Percentiles rank a stretch among this genome's conserved stretches.
Evolutionary conservation across 2,888 invertebrate species (phyloP).

Genomic region (Calameuta pallipes): DNA sequence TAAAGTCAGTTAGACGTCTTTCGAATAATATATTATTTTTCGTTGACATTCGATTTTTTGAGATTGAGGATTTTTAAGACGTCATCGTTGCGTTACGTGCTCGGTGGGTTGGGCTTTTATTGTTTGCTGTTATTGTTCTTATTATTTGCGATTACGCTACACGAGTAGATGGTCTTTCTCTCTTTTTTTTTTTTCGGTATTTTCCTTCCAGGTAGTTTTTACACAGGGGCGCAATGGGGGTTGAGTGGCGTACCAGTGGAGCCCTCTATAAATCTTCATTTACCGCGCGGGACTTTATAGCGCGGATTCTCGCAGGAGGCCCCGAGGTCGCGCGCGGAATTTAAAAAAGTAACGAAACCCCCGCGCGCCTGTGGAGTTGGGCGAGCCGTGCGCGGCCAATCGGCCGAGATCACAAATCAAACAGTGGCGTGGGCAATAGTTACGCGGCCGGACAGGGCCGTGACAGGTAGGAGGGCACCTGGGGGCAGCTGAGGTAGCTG

Average conservation of each 20-base stretch:
- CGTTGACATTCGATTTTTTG: too few species aligned
- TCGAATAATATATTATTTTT: too few species aligned
- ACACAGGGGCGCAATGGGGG: too few species aligned
- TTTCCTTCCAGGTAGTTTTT: too few species aligned
- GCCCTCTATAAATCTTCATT: slow-evolving; percentile 57
- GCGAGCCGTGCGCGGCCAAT: slow-evolving; percentile 22
- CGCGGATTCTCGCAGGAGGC: slow-evolving; percentile 12
- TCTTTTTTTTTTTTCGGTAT: too few species aligned
- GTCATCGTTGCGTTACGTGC: too few species aligned
- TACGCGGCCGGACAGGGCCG: slow-evolving; percentile 43
- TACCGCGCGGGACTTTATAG: slow-evolving; percentile 32
- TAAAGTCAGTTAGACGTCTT: too few species aligned
- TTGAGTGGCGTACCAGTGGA: not conserved
- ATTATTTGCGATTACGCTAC: too few species aligned
- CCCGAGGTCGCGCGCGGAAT: slow-evolving; percentile 39
- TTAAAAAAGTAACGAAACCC: slow-evolving; percentile 43
- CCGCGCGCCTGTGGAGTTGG: slow-evolving; percentile 7
- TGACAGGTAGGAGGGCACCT: slow-evolving; percentile 50
- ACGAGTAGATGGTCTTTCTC: too few species aligned
- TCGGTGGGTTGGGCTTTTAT: too few species aligned
- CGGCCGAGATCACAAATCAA: slow-evolving; percentile 45
- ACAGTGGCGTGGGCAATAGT: slow-evolving; percentile 39
- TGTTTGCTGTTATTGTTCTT: too few species aligned
- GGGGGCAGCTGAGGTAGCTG: slow-evolving; percentile 50
- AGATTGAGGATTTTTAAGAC: too few species aligned